Evolutionary conservation across 2,113 vertebrate genomes (phyloP).

Genomic region (Tichodroma muraria): DNA sequence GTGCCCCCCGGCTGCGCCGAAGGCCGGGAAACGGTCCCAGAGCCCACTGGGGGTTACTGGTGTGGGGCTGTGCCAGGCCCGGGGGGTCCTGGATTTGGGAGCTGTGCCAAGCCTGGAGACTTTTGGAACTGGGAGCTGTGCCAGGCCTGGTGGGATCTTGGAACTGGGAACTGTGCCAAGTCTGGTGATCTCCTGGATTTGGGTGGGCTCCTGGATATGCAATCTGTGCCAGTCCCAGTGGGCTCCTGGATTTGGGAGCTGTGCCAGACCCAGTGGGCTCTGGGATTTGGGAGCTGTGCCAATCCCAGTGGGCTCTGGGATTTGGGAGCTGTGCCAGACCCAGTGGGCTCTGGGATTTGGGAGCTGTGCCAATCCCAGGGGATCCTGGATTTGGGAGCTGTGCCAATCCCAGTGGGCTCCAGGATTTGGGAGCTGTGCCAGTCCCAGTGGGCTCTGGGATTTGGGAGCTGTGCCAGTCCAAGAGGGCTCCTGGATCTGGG

Average conservation of each 20-base stretch:
- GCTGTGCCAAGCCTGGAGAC: neutral
- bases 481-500: too few species aligned
- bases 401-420: fast-evolving
- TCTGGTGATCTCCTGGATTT: too few species aligned
- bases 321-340: neutral
- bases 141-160: too few species aligned
- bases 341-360: fast-evolving
- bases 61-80: neutral
- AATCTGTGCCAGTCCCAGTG: too few species aligned
- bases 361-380: fast-evolving
- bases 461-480: neutral
- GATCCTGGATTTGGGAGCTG: fast-evolving
- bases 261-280: fast-evolving
- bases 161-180: neutral
- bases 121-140: neutral
- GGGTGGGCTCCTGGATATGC: fast-evolving
- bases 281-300: fast-evolving
- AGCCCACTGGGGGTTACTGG: fast-evolving
- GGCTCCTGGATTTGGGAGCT: fast-evolving
- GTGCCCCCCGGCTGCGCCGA: fast-evolving
- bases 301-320: fast-evolving
- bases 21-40: fast-evolving
- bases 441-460: fast-evolving
- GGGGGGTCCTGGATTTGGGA: neutral
- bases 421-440: neutral